Evolutionary conservation across 2,113 vertebrate genomes (phyloP).

Genomic region (Otolemur garnettii): DNA sequence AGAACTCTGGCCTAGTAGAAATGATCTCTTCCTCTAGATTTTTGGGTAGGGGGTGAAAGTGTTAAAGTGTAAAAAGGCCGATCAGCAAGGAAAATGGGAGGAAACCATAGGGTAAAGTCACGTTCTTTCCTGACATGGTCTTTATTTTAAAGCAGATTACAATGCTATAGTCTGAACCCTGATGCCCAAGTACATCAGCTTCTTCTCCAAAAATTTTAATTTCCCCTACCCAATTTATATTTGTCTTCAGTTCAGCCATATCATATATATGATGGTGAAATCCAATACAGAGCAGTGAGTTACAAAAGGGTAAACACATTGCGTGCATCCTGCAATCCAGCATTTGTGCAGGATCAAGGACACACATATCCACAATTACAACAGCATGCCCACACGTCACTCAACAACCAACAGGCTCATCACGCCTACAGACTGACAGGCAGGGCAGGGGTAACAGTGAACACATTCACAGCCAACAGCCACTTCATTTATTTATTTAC

Average conservation of each 20-base stretch:
- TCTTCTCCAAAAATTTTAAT: background rate
- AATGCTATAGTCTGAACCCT: background rate
- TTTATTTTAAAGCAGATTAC: slow-evolving; percentile 29
- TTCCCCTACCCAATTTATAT: background rate
- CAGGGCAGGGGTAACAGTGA: background rate
- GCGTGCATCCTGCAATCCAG: background rate
- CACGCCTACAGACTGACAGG: background rate
- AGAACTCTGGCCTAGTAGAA: slow-evolving; percentile 38
- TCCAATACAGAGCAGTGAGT: background rate
- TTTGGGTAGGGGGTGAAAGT: background rate
- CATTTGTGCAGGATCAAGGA: background rate
- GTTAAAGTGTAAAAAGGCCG: background rate
- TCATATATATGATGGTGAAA: background rate
- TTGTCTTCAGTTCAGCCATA: background rate
- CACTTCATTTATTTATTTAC: background rate
- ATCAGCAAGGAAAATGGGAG: background rate
- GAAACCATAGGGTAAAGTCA: background rate
- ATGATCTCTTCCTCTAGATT: slow-evolving; percentile 35
- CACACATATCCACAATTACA: background rate
- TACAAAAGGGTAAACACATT: background rate
- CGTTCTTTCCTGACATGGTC: background rate
- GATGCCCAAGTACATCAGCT: background rate
- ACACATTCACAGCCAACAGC: background rate
- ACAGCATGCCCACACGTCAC: background rate
- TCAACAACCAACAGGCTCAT: background rate